Conservation (phyloP, 1,140 invertebrate genomes). For the Zophobas atratus region DNA sequence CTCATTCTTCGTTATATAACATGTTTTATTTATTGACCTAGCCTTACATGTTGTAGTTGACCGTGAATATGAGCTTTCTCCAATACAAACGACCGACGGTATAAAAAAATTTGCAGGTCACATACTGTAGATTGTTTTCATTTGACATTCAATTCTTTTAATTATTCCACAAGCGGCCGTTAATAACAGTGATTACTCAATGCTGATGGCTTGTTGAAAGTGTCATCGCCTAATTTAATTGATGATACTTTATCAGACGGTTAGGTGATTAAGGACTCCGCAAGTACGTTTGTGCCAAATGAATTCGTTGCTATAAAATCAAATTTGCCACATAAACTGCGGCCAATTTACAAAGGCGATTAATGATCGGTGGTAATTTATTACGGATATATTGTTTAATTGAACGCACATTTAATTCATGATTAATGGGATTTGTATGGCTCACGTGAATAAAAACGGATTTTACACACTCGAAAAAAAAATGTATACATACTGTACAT, state of each 20-base stretch:
- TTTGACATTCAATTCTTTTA: not conserved
- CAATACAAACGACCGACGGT: slow-evolving; percentile 26
- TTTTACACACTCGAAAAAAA: too few relatives aligned
- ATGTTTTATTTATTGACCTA: slow-evolving; percentile 38
- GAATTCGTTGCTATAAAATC: not conserved
- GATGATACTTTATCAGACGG: not conserved
- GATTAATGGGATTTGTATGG: too few relatives aligned
- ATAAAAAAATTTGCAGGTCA: slow-evolving; percentile 11
- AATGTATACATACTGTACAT: too few relatives aligned
- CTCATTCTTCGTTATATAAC: slow-evolving; percentile 36
- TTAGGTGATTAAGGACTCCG: not conserved
- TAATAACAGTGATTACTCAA: not conserved
- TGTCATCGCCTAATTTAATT: slow-evolving; percentile 6
- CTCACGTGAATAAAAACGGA: too few relatives aligned
- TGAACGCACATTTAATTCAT: too few relatives aligned
- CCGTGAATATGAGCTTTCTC: slow-evolving; percentile 35
- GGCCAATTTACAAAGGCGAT: too few relatives aligned
- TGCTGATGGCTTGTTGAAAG: slow-evolving; percentile 9
- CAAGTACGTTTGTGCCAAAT: not conserved
- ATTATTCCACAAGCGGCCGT: not conserved
- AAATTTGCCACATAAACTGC: too few relatives aligned
- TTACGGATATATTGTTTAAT: too few relatives aligned
- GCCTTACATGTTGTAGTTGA: slow-evolving; percentile 37
- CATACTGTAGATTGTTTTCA: not conserved
- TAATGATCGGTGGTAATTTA: too few relatives aligned